Base-by-base conservation (phyloP, 2,113 vertebrate species). In the Oryctolagus cuniculus region DNA sequence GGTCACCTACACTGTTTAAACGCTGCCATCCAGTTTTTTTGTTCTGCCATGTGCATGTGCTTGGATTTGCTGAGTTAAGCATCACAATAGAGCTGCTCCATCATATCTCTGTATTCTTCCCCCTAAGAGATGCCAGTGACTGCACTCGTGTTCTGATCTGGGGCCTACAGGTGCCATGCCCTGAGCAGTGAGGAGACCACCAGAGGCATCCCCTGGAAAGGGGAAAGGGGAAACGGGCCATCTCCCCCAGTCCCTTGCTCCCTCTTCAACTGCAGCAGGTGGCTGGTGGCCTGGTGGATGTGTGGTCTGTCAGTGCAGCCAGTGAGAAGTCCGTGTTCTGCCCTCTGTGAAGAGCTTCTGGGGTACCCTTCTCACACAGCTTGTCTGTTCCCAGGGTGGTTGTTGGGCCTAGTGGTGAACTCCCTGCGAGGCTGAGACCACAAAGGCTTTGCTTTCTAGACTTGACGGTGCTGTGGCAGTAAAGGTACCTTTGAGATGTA, bases 401-500 rank as follows among this genome's bases (percentile, higher is more conserved):
- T 36, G 61, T 27, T 6, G 44, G 34, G 34, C 80, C 36, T 85
- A 21, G 13, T 44, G 72, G 77, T 38, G 31, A 53, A 73, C 44
- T 87, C 27, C 29, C 55, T 69, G 29, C 53, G 31, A 73, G 74
- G 58, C 55, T 13, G 34, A 82, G 64, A 10, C 24, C 2, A 55
- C 34, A 2, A 13, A 77, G 49, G 25, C 55, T 75, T 78, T 51
- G 22, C 15, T 83, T 81, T 87, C 29, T 55, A 29, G 24, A 55
- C 36, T 19, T 12, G 38, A 31, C 24, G 44, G 79, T 85, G 69
- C 77, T 92, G 29, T 22, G 66, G 66, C 21, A 51, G 10, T 77
- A 78, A 58, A 75, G 81, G 25, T 78, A 24, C 27, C 69, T 83
- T 93, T 89, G 70, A 31, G 25, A 72, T 58, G 74, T 21, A 38